Evolutionary conservation across 2,113 vertebrate species (phyloP), one percentile per base, ranked within the genome.

Genomic region (Ophiodon elongatus): DNA sequence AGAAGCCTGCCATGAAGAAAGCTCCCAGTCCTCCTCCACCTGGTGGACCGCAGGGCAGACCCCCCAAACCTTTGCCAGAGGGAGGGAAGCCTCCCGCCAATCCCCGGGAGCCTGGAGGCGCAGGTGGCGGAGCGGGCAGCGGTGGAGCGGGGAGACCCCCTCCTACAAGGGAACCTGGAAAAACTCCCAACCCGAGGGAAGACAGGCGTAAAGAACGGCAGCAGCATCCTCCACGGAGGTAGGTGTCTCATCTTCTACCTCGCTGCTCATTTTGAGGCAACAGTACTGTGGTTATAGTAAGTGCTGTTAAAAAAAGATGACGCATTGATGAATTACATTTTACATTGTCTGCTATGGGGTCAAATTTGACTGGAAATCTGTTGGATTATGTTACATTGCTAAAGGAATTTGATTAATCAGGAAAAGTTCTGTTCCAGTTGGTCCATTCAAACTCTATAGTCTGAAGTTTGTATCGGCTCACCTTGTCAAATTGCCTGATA

Each of bases 131-230:
- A 13, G 41, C 57, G 1, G 76, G 52, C 0, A 7, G 68, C 0
- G 57, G 81, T 21, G 91, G 27, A 35, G 59, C 43, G 0, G 81
- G 92, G 0, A 96, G 96, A 88, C 84, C 95, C 1, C 31, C 86
- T n/a, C 4, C 88, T 71, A 37, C 91, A 89, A 0, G 96, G 0
- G 71, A 96, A 93, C 11, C 89, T 76, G 82, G 94, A 71, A 98
- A 97, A 83, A 89, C 96, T 0, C 95, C 95, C 52, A 97, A 96
- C 83, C 94, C 89, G 1, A 89, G 97, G 82, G 97, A 98, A 85
- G 97, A 96, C 0, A 93, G 97, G 35, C 95, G 95, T 91, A 99
- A 98, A 94, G 98, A 98, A 59, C 94, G 96, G 0, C 97, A 94
- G 85, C 94, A 95, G 1, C 96, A 96, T 23, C 97, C 96, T 35